Evolutionary conservation across 2,888 invertebrate species (phyloP).

Genomic region (Drosophila yooni): DNA sequence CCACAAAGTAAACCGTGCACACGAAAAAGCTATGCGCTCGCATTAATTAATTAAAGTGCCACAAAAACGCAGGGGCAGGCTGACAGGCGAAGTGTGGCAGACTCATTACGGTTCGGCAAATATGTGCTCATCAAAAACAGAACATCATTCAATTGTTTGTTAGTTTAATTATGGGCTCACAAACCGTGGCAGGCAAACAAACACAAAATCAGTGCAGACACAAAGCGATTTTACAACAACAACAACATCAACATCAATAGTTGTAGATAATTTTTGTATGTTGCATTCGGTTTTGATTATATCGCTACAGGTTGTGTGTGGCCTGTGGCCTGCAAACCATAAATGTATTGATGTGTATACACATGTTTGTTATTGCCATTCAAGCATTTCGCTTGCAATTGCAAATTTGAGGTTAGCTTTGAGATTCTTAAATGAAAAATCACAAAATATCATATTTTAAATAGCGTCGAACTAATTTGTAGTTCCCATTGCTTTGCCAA

Average conservation of each 20-base stretch:
- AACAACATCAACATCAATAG: conserved; percentile 21
- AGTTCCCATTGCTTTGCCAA: neutral
- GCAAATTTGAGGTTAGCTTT: conserved; percentile 36
- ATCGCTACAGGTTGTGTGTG: conserved; percentile 32
- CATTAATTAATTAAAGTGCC: conserved; percentile 76
- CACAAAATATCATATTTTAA: neutral
- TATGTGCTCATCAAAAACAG: conserved; percentile 38
- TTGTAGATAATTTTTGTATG: conserved; percentile 47
- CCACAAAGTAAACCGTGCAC: conserved; percentile 34
- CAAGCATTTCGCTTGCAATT: conserved; percentile 24
- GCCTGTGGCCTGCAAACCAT: conserved; percentile 27
- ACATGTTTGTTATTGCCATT: conserved; percentile 18
- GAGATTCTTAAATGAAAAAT: neutral
- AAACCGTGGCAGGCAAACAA: conserved; percentile 20
- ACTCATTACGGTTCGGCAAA: conserved; percentile 44
- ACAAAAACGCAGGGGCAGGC: conserved; percentile 58
- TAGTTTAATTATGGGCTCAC: conserved; percentile 66
- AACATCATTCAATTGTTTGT: conserved; percentile 59
- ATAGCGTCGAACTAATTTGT: neutral
- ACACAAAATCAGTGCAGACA: conserved; percentile 13
- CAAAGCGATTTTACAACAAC: conserved; percentile 9
- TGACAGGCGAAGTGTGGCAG: conserved; percentile 17
- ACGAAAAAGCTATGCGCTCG: conserved; percentile 9
- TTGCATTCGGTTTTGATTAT: conserved; percentile 56
- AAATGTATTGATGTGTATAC: conserved; percentile 13